Evolutionary conservation across 1,140 invertebrate species (phyloP).

Genomic region (Sesamia nonagrioides): DNA sequence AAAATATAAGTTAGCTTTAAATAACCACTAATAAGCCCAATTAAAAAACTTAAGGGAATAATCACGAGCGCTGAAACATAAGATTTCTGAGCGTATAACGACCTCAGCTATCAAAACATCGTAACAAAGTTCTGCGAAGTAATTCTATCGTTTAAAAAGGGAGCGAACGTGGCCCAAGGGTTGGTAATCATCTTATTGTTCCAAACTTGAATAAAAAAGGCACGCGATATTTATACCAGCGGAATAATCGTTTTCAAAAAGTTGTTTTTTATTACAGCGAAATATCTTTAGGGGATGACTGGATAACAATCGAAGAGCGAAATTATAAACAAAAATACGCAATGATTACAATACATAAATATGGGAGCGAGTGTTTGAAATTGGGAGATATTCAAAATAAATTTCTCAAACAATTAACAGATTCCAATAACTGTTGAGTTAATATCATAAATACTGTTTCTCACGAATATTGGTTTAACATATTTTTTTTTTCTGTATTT

Average conservation of each 20-base stretch:
- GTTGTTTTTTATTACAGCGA: constrained; percentile 42
- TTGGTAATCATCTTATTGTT: constrained; percentile 68
- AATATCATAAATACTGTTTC: not conserved
- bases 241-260: constrained; percentile 56
- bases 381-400: constrained; percentile 11
- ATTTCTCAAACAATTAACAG: not conserved
- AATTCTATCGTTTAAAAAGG: constrained; percentile 60
- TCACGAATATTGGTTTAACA: not conserved
- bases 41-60: constrained; percentile 55
- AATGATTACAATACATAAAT: constrained; percentile 35
- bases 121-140: constrained; percentile 63
- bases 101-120: constrained; percentile 62
- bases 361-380: constrained; percentile 3
- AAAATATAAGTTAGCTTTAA: constrained; percentile 35
- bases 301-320: constrained; percentile 18
- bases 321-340: not conserved
- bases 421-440: not conserved
- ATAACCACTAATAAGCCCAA: constrained; percentile 42
- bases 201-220: constrained; percentile 57
- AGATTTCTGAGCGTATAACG: constrained; percentile 51
- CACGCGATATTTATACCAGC: constrained; percentile 57
- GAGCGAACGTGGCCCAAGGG: constrained; percentile 57
- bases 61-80: constrained; percentile 53
- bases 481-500: not conserved
- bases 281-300: constrained; percentile 42